Base-by-base conservation (phyloP, 2,888 invertebrate species). In the Scaptomyza tumidula region DNA sequence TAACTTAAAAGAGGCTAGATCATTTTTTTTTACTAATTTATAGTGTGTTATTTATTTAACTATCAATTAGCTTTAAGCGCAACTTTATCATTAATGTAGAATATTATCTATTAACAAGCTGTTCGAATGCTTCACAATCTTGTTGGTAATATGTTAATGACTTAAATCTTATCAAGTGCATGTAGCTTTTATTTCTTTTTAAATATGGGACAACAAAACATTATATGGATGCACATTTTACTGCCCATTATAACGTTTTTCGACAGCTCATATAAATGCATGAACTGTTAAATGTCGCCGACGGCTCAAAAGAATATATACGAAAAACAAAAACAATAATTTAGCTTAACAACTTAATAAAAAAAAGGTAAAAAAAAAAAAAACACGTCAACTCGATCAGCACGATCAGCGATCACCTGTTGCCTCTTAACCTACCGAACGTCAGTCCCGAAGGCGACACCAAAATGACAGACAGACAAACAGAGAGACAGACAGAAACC, bases 341-440 rank as follows among this genome's bases (percentile, higher is more conserved):
- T 88, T 75, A 82, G 70, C 75, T 87, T 89, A 90, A 90, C 89
- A 89, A 90, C 90, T 90, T 90, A 89, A 90, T 90, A 90, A 89
- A 80, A 81, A 89, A 89, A 13, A 35, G 33, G 10, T n/a, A n/a
- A n/a, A 33, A 10, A 31, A 84, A 64, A 80, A 75, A 41, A 57
- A 73, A 72, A 68, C 68, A 84, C 68, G 63, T 72, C 71, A 65
- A 66, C 68, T 74, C 73, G 64, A 63, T 62, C 63, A 31, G 41
- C 41, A 50, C 19, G 24, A 50, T 35, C 50, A 5, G 58, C 54
- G 78, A 89, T 90, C 90, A 90, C 90, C 90, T 90, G 90, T 88
- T 89, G 76, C 65, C 65, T 41, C 39, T 14, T 53, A 45, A 54
- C 29, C 71, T 54, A 53, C 39, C 16, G 48, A 16, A 44, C 56